phyloP scores from a whole-genome alignment of 2,888 invertebrate species.

The Polyommatus iphigenia region DNA sequence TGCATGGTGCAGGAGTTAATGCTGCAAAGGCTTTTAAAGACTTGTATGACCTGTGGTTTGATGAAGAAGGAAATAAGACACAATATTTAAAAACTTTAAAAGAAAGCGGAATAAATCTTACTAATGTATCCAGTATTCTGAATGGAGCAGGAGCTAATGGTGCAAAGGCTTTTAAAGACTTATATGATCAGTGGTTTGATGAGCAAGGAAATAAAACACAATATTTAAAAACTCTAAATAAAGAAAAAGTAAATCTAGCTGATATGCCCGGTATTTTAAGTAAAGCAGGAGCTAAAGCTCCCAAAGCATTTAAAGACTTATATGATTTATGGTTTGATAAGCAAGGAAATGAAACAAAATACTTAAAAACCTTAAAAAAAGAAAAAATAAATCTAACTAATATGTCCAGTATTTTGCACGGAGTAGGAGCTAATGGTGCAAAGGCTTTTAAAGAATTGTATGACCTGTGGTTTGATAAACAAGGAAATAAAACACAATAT shows the following conservation, averaged over 20 bases:
- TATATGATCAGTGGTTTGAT: slow-evolving; percentile 48
- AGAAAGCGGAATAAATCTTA: slow-evolving; percentile 21
- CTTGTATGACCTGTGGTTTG: no score
- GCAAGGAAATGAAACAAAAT: no score
- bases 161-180: slow-evolving; percentile 42
- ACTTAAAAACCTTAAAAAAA: slow-evolving; percentile 34
- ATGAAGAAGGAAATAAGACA: no score
- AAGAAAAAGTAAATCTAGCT: no score
- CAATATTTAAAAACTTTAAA: no score
- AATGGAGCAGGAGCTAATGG: slow-evolving; percentile 39
- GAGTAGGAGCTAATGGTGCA: slow-evolving; percentile 45
- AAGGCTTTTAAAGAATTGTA: slow-evolving; percentile 47
- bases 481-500: slow-evolving; percentile 36
- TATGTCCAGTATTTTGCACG: slow-evolving; percentile 46
- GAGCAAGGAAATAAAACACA: slow-evolving; percentile 41
- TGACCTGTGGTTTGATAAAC: slow-evolving; percentile 45
- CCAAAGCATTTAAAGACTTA: background rate
- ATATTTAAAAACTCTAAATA: slow-evolving; percentile 35
- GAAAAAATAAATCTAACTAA: slow-evolving; percentile 39
- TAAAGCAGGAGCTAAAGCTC: background rate
- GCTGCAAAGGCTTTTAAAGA: background rate
- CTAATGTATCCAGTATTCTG: slow-evolving; percentile 46
- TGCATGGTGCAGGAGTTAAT: background rate
- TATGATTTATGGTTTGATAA: no score
- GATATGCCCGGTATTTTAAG: background rate